phyloP scores from a whole-genome alignment of 2,888 invertebrate genomes.

The Drosophila nr. perissopoda region DNA sequence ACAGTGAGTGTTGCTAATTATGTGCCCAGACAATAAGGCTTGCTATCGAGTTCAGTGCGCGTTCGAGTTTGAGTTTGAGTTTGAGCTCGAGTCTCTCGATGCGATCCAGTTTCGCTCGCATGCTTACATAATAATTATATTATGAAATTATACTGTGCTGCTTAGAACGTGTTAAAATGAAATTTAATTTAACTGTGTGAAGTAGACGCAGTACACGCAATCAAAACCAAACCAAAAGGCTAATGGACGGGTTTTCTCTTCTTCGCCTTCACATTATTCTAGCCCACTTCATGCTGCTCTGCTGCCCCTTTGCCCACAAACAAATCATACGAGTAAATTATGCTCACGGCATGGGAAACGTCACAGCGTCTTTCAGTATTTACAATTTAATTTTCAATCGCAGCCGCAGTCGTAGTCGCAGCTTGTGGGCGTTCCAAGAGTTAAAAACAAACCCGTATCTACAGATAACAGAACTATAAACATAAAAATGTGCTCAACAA shows the following conservation, averaged over 20 bases:
- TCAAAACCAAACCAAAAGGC: conserved; percentile 10
- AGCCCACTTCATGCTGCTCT: conserved; percentile 63
- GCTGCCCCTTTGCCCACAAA: conserved; percentile 12
- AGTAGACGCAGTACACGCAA: conserved; percentile 28
- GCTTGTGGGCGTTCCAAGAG: conserved; percentile 42
- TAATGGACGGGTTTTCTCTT: conserved; percentile 31
- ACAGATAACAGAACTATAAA: conserved; percentile 23
- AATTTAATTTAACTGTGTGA: conserved; percentile 77
- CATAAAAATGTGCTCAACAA: conserved; percentile 39
- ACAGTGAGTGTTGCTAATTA: conserved; percentile 66
- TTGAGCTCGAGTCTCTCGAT: conserved; percentile 22
- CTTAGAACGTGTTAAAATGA: conserved; percentile 78
- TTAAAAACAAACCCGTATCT: conserved; percentile 7
- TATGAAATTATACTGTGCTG: conserved; percentile 49
- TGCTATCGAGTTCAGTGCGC: not conserved
- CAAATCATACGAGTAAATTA: conserved; percentile 63
- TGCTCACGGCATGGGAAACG: conserved; percentile 66
- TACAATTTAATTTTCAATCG: conserved; percentile 33
- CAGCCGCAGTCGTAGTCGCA: conserved; percentile 21
- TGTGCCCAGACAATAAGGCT: conserved; percentile 31
- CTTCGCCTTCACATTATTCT: conserved; percentile 24
- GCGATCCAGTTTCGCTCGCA: conserved; percentile 73
- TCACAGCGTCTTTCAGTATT: conserved; percentile 43
- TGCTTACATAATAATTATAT: conserved; percentile 79
- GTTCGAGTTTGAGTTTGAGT: conserved; percentile 12